These are phyloP conservation scores for Graptemys geographica DNA, from an alignment of 2,797 vertebrate species.

Conservation along the genomic window DNA sequence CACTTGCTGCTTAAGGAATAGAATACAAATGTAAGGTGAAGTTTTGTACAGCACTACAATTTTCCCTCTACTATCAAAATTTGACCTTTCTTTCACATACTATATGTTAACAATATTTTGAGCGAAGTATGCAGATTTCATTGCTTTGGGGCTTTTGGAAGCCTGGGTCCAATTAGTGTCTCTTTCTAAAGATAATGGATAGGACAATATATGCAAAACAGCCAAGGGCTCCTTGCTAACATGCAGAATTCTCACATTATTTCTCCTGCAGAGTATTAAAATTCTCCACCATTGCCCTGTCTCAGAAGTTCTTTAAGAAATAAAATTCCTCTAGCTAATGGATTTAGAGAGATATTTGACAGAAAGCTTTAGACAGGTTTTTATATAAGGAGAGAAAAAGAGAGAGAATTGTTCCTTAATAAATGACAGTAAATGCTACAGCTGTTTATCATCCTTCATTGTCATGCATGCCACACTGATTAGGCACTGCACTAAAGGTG, in stretches of 20 bases:
- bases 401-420: neutral
- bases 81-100: neutral
- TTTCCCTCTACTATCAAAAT: neutral
- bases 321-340: neutral
- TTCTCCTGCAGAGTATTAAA: neutral
- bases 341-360: neutral
- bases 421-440: constrained; percentile 11
- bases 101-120: neutral
- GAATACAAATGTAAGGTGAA: neutral
- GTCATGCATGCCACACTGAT: neutral
- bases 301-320: constrained; percentile 17
- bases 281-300: neutral
- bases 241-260: neutral
- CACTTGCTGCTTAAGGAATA: neutral
- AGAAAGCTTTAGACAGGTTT: neutral
- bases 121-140: neutral
- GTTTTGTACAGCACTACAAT: neutral
- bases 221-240: neutral
- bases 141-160: constrained; percentile 25
- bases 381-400: neutral
- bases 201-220: neutral
- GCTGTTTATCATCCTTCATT: neutral
- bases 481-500: neutral
- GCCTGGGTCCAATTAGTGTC: neutral
- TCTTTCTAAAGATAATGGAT: neutral